Conservation (phyloP, 2,888 invertebrate genomes). For the Sturmia bella region DNA sequence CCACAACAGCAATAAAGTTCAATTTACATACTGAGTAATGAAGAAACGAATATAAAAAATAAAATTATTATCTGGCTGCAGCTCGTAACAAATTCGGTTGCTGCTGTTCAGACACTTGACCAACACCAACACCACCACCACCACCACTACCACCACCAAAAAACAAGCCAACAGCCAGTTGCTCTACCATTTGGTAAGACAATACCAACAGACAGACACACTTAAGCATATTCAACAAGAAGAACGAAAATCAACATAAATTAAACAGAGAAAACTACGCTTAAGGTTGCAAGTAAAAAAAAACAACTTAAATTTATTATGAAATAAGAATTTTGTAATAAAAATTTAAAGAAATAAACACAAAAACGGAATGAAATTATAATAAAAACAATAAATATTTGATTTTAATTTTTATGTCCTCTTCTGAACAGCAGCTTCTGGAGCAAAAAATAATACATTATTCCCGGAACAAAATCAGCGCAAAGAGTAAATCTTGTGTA, state of each 20-base stretch:
- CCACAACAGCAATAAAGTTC: constrained; percentile 56
- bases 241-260: constrained; percentile 36
- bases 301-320: constrained; percentile 7
- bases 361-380: constrained; percentile 12
- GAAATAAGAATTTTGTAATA: constrained; percentile 28
- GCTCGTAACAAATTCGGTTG: constrained; percentile 8
- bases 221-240: constrained; percentile 11
- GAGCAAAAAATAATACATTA: not conserved
- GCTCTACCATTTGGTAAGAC: constrained; percentile 3
- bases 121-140: too few relatives aligned
- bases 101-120: constrained; percentile 44
- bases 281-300: not conserved
- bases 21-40: constrained; percentile 48
- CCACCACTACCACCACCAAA: too few relatives aligned
- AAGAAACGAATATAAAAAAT: not conserved
- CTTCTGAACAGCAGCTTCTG: not conserved
- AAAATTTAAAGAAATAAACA: constrained; percentile 13
- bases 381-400: constrained; percentile 9
- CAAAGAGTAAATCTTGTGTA: too few relatives aligned
- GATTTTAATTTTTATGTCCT: not conserved
- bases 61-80: not conserved
- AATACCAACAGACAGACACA: constrained; percentile 3
- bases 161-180: constrained; percentile 24
- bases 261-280: constrained; percentile 20
- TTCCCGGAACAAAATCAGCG: not conserved